Base-by-base conservation (phyloP, 2,888 invertebrate species). In the Leucophenga maculata region DNA sequence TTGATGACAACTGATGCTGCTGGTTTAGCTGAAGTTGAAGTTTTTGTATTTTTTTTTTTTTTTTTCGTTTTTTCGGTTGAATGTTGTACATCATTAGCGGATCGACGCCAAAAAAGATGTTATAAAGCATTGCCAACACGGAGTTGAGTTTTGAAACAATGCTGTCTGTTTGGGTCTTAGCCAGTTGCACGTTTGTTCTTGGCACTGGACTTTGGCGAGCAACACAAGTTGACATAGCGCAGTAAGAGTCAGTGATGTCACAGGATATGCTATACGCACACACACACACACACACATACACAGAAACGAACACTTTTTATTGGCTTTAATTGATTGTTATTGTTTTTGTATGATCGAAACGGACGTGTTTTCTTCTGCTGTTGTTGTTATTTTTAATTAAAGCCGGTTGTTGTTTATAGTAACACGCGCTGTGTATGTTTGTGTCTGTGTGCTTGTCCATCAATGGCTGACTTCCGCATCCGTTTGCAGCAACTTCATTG, bases 271-370 rank as follows among this genome's bases (percentile, higher is more conserved):
- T 62, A 57, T 71, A 54, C 65, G 65, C 68, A 60, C 48, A 50
- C 64, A 32, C 65, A 71, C 68, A 67, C 68, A 67, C 54, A 65
- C 32, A 14, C 52, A 71, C 65, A 64, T 8, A 69, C 6, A n/a
- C 9, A 22, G 14, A 57, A 72, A 72, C 75, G 73, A 71, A 72
- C 77, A 69, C 73, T 69, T 74, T 67, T n/a, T n/a, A n/a, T n/a
- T 65, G 69, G 73, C 50, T 50, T 57, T 57, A 68, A 69, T 73
- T 77, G 67, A 69, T 73, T 77, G 67, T 69, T 73, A 68, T 78
- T 75, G 68, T 72, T 75, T 67, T 78, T 79, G 87, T 85, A 86
- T 87, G 82, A 86, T 88, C 86, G 87, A 87, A 87, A 87, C 87
- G 87, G 85, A 87, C 87, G 79, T 76, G 77, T 79, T 75, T 59